Conservation (phyloP, 1,140 invertebrate species). For the Drosophila ogumai region DNA sequence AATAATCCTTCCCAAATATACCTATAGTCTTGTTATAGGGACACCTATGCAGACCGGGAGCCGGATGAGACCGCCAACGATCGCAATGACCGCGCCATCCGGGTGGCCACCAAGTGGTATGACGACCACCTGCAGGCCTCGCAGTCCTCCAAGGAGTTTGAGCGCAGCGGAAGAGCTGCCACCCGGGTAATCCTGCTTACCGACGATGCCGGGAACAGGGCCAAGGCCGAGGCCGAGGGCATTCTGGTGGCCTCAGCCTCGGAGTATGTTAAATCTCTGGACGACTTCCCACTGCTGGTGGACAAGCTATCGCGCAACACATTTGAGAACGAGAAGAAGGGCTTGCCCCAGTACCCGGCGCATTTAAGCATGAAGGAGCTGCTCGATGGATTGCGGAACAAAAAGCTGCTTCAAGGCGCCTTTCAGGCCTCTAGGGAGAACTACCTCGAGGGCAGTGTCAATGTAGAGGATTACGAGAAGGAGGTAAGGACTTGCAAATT, state of each 20-base stretch:
- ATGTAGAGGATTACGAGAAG: slow-evolving; percentile 91
- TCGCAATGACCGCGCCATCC: slow-evolving; percentile 96
- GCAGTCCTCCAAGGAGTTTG: slow-evolving; percentile 53
- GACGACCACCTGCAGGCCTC: slow-evolving; percentile 86
- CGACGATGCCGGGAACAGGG: slow-evolving; percentile 93
- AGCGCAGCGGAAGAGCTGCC: slow-evolving; percentile 76
- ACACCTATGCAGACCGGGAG: slow-evolving; percentile 94
- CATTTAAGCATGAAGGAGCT: slow-evolving; percentile 92
- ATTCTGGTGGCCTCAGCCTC: slow-evolving; percentile 88
- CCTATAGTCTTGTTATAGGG: slow-evolving; percentile 86
- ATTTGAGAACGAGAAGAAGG: slow-evolving; percentile 87
- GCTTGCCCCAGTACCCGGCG: slow-evolving; percentile 92
- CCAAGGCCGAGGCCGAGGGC: slow-evolving; percentile 89
- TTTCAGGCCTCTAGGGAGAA: slow-evolving; percentile 95
- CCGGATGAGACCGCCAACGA: slow-evolving; percentile 94
- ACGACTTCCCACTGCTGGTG: slow-evolving; percentile 88
- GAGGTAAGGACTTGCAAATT: slow-evolving; percentile 86
- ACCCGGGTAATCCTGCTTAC: slow-evolving; percentile 93
- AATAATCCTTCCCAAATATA: too few species aligned
- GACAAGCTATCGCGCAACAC: slow-evolving; percentile 92
- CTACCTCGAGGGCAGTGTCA: slow-evolving; percentile 96
- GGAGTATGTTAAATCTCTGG: slow-evolving; percentile 90
- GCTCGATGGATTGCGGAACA: slow-evolving; percentile 92
- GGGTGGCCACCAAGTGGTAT: slow-evolving; percentile 93
- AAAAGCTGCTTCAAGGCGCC: slow-evolving; percentile 92